Base-by-base conservation (phyloP, 2,797 vertebrate genomes). In the Fundulus diaphanus region DNA sequence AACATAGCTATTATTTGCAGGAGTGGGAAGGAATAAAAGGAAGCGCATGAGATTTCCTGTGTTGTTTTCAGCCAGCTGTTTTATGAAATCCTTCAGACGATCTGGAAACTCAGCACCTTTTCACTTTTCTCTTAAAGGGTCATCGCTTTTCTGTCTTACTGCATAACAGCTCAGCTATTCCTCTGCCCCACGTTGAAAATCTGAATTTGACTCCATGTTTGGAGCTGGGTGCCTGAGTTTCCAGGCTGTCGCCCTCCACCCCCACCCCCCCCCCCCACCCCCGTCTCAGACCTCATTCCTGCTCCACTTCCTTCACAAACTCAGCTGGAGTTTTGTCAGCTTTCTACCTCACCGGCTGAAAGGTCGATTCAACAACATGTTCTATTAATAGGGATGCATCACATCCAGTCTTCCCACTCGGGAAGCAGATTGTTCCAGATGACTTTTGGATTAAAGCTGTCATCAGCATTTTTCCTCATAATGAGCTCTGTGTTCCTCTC, bases 401-500 rank as follows among this genome's bases (percentile, higher is more conserved):
- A 48, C 59, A 74, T 65, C 63, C 12, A 5, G 27, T 35, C 70
- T 20, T 48, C 33, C n/a, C 27, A 0, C 76, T 72, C 54, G 78
- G 51, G 57, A 74, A 72, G 68, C 73, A 70, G 37, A 76, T 71
- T 68, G 65, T 79, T 84, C 63, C 80, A 73, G 48, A 48, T 51
- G 27, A 59, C 24, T 76, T 80, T 78, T 42, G 63, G 35, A 81
- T 84, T 76, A 63, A 76, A 83, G 33, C 46, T 27, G 16, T 68
- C 31, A 8, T 91, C 85, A 88, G 86, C 76, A 2, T 67, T 77
- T 79, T 31, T 46, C 18, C 73, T 80, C 48, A 68, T 85, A 87
- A 90, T 81, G 79, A 86, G 66, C 67, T 74, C 73, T 4, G 67
- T 83, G 87, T 87, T 91, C 74, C 79, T 81, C 69, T 74, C 73